Evolutionary conservation across 2,888 invertebrate genomes (phyloP), one percentile per base, ranked within the genome.

Genomic region (Drosophila mercatorum): DNA sequence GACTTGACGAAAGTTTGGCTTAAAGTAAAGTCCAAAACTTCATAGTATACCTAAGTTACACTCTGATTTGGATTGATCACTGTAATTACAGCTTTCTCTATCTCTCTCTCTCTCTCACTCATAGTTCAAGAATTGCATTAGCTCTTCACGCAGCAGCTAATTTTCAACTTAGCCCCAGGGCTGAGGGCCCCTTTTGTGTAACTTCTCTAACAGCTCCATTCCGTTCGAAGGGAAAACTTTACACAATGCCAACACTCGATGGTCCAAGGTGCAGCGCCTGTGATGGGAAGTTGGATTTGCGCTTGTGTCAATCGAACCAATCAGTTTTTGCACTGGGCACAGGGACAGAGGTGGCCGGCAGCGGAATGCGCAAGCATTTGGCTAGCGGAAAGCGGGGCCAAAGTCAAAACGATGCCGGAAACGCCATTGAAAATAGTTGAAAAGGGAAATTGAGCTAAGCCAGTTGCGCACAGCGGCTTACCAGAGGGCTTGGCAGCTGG

Each of bases 381-480:
- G 62, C 72, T 17, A 63, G 52, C 73, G 66, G 41, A 57, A 62
- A 49, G 47, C 28, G 53, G 58, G 68, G 57, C 53, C 68, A 72
- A 73, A 82, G 86, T 81, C 81, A 83, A 81, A 84, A 70, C 72
- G 75, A 66, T 70, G 78, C 70, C 83, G 86, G 83, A 88, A 88
- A 84, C 81, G 81, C 88, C 75, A 88, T 87, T 86, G 87, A 85
- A 87, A 88, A 88, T 83, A 79, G 85, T 88, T 88, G 80, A 57
- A 86, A 88, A 83, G 79, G 83, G 88, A 88, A 88, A 88, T 85
- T 81, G 83, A 78, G 75, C 88, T 88, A 83, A 88, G 88, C 85
- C 81, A 80, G 86, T 88, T 78, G 85, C 74, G 75, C 79, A 69
- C 56, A 66, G 68, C 47, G 72, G 81, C 80, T 83, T 83, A 81